Conservation (phyloP, 1,140 invertebrate species). For the Muscidifurax raptorellus region DNA sequence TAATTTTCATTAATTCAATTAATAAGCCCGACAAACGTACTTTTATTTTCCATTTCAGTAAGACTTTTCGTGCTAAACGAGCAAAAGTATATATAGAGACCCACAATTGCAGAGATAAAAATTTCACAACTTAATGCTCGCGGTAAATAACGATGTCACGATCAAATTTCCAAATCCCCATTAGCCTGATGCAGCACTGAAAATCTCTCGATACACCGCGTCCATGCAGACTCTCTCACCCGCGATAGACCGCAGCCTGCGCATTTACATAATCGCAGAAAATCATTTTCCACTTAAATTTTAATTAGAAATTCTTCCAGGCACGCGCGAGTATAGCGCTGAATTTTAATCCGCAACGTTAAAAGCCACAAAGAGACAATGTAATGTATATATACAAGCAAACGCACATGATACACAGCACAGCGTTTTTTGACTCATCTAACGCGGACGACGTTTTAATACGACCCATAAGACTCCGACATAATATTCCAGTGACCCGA, state of each 20-base stretch:
- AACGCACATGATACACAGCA: too few relatives aligned
- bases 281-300: background rate
- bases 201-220: background rate
- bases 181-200: background rate
- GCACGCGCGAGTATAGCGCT: background rate
- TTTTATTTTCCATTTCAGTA: background rate
- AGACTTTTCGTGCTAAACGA: background rate
- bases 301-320: background rate
- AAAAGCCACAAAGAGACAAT: background rate
- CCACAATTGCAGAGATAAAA: background rate
- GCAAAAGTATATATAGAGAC: background rate
- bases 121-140: background rate
- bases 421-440: background rate
- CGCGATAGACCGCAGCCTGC: too few relatives aligned
- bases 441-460: background rate
- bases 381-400: background rate
- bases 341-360: background rate
- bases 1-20: too few relatives aligned
- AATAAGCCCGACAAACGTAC: background rate
- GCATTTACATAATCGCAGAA: background rate
- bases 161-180: slow-evolving; percentile 1
- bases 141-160: background rate
- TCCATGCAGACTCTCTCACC: too few relatives aligned
- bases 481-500: background rate
- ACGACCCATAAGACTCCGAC: background rate